phyloP scores from a whole-genome alignment of 2,113 vertebrate genomes.

The Dolichallabes microphthalmus region DNA sequence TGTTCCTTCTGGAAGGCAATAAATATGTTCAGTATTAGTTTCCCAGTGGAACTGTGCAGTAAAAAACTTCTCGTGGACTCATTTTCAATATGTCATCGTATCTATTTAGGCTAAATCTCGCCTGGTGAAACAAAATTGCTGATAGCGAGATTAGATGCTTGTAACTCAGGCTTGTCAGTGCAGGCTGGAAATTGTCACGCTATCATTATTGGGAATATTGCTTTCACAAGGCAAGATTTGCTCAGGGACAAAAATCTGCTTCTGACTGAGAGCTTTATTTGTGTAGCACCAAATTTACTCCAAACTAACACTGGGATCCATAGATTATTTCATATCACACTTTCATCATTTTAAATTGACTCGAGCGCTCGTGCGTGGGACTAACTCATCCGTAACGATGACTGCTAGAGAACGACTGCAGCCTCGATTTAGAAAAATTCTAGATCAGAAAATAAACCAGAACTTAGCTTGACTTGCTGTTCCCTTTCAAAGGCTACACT shows the following conservation, averaged over 20 bases:
- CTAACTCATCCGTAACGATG: not conserved
- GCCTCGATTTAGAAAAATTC: not conserved
- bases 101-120: constrained; percentile 32
- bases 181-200: constrained; percentile 13
- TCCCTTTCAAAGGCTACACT: too few relatives aligned
- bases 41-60: not conserved
- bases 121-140: constrained; percentile 32
- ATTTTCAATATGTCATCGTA: constrained; percentile 32
- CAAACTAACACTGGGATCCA: not conserved
- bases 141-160: constrained; percentile 41
- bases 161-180: constrained; percentile 31
- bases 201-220: constrained; percentile 24
- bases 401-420: not conserved
- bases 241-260: constrained; percentile 35
- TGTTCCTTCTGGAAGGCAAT: constrained; percentile 2
- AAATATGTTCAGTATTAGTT: constrained; percentile 18
- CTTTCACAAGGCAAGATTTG: constrained; percentile 6
- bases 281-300: constrained; percentile 17
- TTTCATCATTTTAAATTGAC: constrained; percentile 16
- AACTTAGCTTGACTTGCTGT: not conserved
- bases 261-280: constrained; percentile 22
- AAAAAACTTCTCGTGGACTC: constrained; percentile 10
- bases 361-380: not conserved
- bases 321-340: constrained; percentile 1
- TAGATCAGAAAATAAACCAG: not conserved